Evolutionary conservation across 2,797 vertebrate species (phyloP).

Genomic region (Sebastolobus altivelis): DNA sequence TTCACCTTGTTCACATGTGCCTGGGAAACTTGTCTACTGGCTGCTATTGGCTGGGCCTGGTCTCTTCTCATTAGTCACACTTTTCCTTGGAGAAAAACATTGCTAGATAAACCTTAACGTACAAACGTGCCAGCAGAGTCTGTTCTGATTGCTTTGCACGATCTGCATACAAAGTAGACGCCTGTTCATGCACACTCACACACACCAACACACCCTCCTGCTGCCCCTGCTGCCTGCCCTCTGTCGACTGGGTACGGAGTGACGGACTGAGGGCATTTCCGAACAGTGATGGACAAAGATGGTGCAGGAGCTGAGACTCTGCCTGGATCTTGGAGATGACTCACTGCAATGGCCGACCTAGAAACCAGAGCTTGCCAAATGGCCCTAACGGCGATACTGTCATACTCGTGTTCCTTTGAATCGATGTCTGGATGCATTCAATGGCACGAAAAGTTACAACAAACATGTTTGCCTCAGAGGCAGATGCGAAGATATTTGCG

Average conservation of each 20-base stretch:
- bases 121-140: not conserved
- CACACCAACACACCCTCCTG: not conserved
- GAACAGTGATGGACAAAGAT: not conserved
- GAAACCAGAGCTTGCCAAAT: not conserved
- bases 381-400: not conserved
- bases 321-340: slow-evolving; percentile 32
- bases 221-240: slow-evolving; percentile 21
- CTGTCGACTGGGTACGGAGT: slow-evolving; percentile 11
- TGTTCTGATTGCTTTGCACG: not conserved
- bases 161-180: slow-evolving; percentile 13
- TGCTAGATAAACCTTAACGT: not conserved
- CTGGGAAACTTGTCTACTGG: not conserved
- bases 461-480: slow-evolving; percentile 13
- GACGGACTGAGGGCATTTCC: not conserved
- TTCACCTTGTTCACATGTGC: not conserved
- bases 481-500: slow-evolving; percentile 4
- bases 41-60: not conserved
- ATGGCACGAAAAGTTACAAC: not conserved
- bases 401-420: slow-evolving; percentile 10
- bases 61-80: not conserved
- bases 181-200: not conserved
- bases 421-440: not conserved
- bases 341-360: slow-evolving; percentile 49
- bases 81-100: not conserved
- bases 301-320: not conserved